phyloP scores from a whole-genome alignment of 2,888 invertebrate species.

The Muscina levida region DNA sequence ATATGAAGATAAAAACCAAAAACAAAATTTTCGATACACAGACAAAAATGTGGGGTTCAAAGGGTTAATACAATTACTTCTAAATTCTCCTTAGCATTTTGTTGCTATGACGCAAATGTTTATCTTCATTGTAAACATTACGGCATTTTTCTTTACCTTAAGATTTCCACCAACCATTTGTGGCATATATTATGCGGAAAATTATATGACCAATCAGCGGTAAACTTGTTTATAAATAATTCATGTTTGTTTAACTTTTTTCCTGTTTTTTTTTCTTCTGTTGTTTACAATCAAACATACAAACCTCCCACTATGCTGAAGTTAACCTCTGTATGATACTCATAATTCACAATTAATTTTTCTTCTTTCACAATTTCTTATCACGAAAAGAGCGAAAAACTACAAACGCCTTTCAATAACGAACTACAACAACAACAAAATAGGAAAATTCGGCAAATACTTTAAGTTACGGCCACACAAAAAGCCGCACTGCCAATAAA shows the following conservation, averaged over 20 bases:
- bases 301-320: conserved; percentile 57
- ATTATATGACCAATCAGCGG: neutral
- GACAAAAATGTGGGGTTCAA: no score
- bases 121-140: no score
- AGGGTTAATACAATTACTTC: no score
- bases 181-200: no score
- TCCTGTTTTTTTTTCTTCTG: neutral
- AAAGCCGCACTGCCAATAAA: neutral
- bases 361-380: conserved; percentile 41
- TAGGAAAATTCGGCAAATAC: conserved; percentile 35
- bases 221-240: conserved; percentile 56
- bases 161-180: no score
- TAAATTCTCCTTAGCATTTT: no score
- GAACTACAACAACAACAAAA: conserved; percentile 23
- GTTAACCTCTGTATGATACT: conserved; percentile 61
- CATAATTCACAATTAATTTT: conserved; percentile 63
- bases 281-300: neutral
- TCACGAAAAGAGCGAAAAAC: conserved; percentile 43
- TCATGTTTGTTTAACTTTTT: conserved; percentile 39
- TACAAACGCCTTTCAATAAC: conserved; percentile 50
- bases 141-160: no score
- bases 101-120: no score
- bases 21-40: no score
- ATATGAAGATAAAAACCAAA: no score
- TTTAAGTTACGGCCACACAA: conserved; percentile 15